Percentiles rank a stretch among this genome's conserved stretches.
phyloP scores from a whole-genome alignment of 1,140 invertebrate genomes.

The Eciton burchellii region DNA sequence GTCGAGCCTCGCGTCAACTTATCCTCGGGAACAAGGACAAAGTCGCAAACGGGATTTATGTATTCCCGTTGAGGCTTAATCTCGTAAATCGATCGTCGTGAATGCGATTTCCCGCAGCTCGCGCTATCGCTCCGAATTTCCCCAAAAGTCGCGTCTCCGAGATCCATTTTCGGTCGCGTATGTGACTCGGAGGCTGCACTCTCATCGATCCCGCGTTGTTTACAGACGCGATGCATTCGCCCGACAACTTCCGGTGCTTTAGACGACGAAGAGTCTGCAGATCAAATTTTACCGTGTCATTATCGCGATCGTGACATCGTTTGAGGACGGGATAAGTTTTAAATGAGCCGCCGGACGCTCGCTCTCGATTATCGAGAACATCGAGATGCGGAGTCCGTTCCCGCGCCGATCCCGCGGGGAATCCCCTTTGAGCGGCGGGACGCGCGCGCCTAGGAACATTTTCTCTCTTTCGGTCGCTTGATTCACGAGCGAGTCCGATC shows the following conservation, averaged over 20 bases:
- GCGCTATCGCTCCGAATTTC: no score
- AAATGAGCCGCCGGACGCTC: background rate
- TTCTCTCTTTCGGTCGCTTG: background rate
- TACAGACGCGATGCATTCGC: background rate
- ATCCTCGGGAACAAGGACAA: no score
- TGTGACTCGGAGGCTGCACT: constrained; percentile 18
- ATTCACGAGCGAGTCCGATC: background rate
- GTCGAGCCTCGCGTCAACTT: no score
- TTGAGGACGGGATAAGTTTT: background rate
- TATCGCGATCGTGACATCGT: background rate
- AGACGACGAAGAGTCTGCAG: no score
- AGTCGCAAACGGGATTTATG: no score
- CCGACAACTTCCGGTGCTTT: constrained; percentile 2
- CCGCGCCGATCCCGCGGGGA: background rate
- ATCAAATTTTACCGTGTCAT: background rate
- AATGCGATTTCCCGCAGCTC: no score
- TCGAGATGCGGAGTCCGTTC: background rate
- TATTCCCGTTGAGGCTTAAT: no score
- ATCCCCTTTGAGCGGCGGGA: background rate
- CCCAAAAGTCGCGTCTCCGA: background rate
- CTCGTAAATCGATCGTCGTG: no score
- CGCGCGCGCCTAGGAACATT: background rate
- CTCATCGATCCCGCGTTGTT: background rate
- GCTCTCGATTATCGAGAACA: constrained; percentile 9
- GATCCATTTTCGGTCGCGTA: background rate